Conservation (phyloP, 2,797 vertebrate genomes). For the Chelonia mydas region DNA sequence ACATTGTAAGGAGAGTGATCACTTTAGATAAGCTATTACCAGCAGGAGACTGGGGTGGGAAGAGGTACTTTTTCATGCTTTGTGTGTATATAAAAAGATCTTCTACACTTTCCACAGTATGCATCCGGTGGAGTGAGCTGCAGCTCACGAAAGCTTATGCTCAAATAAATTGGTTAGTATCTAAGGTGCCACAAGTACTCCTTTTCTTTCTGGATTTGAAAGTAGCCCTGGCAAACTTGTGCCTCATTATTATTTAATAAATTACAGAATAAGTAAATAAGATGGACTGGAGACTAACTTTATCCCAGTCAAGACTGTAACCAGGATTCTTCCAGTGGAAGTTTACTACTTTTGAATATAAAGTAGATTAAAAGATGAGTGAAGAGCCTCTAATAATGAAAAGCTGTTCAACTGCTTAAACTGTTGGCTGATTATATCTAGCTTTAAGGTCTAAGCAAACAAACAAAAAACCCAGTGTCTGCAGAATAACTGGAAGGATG, state of each 20-base stretch:
- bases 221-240: neutral
- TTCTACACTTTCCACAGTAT: no score
- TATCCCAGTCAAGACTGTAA: neutral
- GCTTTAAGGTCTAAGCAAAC: neutral
- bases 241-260: neutral
- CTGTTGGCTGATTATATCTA: no score
- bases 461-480: neutral
- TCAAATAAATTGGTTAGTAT: no score
- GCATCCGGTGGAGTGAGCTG: no score
- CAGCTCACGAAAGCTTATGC: no score
- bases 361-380: neutral
- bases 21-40: no score
- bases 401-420: neutral
- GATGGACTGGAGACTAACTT: neutral
- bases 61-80: no score
- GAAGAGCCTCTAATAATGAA: neutral
- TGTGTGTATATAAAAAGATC: no score
- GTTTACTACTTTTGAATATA: neutral
- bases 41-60: no score
- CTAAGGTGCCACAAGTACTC: no score
- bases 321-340: neutral
- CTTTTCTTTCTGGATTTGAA: neutral
- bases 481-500: neutral
- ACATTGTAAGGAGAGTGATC: no score
- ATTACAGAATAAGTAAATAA: neutral